Evolutionary conservation across 2,888 invertebrate species (phyloP).

Genomic region (Idaea dimidiata): DNA sequence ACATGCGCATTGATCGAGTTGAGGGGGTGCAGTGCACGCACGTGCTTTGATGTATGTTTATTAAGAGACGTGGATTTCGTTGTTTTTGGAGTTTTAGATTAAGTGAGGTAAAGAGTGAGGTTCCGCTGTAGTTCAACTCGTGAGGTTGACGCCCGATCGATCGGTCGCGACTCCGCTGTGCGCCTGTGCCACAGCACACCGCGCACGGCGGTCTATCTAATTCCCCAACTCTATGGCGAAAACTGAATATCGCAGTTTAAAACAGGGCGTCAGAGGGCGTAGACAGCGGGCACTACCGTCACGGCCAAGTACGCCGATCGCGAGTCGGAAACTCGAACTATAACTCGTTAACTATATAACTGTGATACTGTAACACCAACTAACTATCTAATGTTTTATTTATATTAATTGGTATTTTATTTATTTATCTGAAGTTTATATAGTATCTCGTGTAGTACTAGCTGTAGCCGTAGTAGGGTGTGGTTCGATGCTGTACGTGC

Average conservation of each 20-base stretch:
- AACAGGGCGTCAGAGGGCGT: slow-evolving; percentile 62
- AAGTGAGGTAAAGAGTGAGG: no score
- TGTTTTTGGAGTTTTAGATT: no score
- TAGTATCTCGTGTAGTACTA: not conserved
- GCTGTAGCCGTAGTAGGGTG: not conserved
- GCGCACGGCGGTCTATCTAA: slow-evolving; percentile 54
- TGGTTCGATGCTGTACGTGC: not conserved
- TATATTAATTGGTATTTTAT: slow-evolving; percentile 43
- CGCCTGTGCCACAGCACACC: slow-evolving; percentile 44
- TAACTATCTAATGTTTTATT: slow-evolving; percentile 21
- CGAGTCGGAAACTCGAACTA: slow-evolving; percentile 13
- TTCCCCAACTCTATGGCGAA: slow-evolving; percentile 11
- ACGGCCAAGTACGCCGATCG: slow-evolving; percentile 33
- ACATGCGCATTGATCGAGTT: not conserved
- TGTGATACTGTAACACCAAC: slow-evolving; percentile 40
- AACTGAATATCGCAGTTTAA: slow-evolving; percentile 46
- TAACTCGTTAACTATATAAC: slow-evolving; percentile 20
- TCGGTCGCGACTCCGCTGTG: slow-evolving; percentile 44
- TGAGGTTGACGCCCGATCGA: slow-evolving; percentile 39
- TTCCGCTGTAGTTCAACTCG: not conserved
- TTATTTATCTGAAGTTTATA: not conserved
- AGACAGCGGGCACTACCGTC: slow-evolving; percentile 55
- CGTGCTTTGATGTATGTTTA: no score
- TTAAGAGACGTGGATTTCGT: no score
- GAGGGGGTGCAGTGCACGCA: not conserved